Conservation (phyloP, 2,797 vertebrate genomes). For the Artibeus jamaicensis region DNA sequence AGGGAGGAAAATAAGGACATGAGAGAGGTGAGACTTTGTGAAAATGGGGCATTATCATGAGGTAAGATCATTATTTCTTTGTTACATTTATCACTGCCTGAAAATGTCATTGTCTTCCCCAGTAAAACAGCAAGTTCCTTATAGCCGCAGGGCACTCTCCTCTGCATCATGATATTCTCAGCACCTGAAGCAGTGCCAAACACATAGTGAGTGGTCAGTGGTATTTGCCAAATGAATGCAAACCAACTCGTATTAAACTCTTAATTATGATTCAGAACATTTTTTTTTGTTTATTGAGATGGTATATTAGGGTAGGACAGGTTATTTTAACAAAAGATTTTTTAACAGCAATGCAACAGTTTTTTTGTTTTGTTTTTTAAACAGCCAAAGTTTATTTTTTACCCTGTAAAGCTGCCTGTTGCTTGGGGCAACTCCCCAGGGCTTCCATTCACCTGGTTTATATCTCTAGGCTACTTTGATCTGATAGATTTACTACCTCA, state of each 20-base stretch:
- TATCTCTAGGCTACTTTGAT: not conserved
- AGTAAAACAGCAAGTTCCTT: not conserved
- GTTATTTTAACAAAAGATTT: not conserved
- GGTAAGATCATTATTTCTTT: not conserved
- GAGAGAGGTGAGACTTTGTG: not conserved
- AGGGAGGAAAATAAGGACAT: not conserved
- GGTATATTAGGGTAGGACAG: not conserved
- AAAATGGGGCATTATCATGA: not conserved
- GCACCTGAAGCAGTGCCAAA: not conserved
- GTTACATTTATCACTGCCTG: not conserved
- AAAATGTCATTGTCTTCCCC: not conserved
- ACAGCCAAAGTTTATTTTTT: constrained; percentile 2
- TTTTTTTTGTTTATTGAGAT: not conserved
- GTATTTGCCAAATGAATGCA: not conserved
- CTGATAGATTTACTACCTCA: not conserved
- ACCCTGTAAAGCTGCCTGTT: not conserved
- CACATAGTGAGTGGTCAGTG: not conserved
- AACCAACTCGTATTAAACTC: not conserved
- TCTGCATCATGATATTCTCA: not conserved
- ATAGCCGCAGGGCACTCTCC: not conserved
- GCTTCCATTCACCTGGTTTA: not conserved
- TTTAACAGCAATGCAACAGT: not conserved
- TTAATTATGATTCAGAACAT: not conserved
- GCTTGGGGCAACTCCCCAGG: not conserved
- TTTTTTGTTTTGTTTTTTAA: not conserved